phyloP scores from a whole-genome alignment of 2,888 invertebrate species.

The Campaea margaritaria region DNA sequence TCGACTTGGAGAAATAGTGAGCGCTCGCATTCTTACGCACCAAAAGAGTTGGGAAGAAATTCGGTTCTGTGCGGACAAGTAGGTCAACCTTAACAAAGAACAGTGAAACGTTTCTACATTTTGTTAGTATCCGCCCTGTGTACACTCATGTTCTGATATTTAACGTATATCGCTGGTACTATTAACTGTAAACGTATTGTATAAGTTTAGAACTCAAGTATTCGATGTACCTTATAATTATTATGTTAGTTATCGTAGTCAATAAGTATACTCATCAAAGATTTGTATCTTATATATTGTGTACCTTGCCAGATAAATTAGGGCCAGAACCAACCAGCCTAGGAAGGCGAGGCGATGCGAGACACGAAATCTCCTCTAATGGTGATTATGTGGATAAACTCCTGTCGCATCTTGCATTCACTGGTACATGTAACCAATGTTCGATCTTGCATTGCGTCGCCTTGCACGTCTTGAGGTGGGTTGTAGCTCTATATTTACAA shows the following conservation, averaged over 20 bases:
- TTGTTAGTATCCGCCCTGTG: not conserved
- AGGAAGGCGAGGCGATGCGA: not conserved
- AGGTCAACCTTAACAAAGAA: no score
- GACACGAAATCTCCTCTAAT: not conserved
- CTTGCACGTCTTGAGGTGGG: no score
- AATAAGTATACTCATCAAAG: slow-evolving; percentile 25
- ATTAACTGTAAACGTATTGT: slow-evolving; percentile 8
- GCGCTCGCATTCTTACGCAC: no score
- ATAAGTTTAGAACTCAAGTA: slow-evolving; percentile 19
- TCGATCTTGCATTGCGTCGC: no score
- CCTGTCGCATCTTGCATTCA: not conserved
- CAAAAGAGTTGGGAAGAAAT: no score
- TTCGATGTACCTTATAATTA: slow-evolving; percentile 18
- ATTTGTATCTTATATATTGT: slow-evolving; percentile 10
- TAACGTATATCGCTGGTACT: slow-evolving; percentile 7
- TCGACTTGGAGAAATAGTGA: no score
- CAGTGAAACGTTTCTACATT: no score
- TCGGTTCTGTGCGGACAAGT: no score
- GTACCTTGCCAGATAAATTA: not conserved
- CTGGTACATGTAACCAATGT: no score
- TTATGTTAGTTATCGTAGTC: slow-evolving; percentile 3
- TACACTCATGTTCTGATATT: slow-evolving; percentile 7
- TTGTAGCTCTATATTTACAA: not conserved
- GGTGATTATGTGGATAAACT: no score
- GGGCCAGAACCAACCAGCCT: not conserved